Evolutionary conservation across 2,888 invertebrate species (phyloP), one percentile per base, ranked within the genome.

Genomic region (Microchrysa polita): DNA sequence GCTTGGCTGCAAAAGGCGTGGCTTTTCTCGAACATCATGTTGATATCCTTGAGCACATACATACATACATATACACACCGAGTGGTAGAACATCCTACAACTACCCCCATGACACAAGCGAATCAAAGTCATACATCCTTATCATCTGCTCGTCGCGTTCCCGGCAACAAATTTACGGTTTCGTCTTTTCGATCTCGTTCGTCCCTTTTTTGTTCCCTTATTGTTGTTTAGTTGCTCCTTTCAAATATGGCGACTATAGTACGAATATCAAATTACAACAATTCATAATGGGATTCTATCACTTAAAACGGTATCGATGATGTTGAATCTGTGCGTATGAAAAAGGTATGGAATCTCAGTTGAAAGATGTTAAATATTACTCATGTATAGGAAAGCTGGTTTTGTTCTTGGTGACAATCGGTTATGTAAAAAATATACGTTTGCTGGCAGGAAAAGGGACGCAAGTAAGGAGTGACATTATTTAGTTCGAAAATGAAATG

Each of bases 171-270:
- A n/a, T 48, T 34, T 34, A 7, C 4, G 7, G 27, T 5, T 34
- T 34, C 7, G 27, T 7, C 48, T 48, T 48, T n/a, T 7, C 48
- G 16, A 48, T 2, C 48, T 59, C 23, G 59, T 23, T 12, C 23
- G 59, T 23, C 23, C 59, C 23, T 23, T 23, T 23, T 23, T n/a
- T n/a, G n/a, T n/a, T n/a, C n/a, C 16, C 20, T 16, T 16, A 20
- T 55, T 55, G 18, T 20, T 59, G 61, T 12, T 16, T 61, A 7
- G 61, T 40, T 16, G 61, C 27, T 61, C 61, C 27, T 60, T 60
- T 60, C 7, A 34, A 61, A 61, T 40, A 61, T 61, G 61, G 61
- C 61, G 61, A 27, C 55, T 61, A 12, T n/a, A 34, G 40, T 61
- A 40, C 34, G 16, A 16, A 40, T 61, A 61, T 61, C 61, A 27